Evolutionary conservation across 2,797 vertebrate species (phyloP).

Genomic region (Labeo calbasu): DNA sequence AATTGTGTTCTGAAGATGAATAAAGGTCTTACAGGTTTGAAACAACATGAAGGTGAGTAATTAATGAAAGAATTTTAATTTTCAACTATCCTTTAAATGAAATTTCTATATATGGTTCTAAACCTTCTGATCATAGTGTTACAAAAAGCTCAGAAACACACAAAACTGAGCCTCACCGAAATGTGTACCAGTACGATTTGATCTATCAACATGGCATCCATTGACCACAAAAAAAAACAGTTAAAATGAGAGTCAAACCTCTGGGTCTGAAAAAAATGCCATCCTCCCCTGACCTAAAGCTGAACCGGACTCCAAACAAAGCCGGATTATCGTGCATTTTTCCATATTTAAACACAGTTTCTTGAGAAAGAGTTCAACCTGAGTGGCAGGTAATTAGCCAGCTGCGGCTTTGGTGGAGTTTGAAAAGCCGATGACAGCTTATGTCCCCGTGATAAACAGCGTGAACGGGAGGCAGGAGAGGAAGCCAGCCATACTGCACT

Average conservation of each 20-base stretch:
- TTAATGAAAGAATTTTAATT: no score
- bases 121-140: not conserved
- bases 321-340: conserved; percentile 35
- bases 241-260: not conserved
- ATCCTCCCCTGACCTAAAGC: conserved; percentile 13
- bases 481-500: conserved; percentile 65
- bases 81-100: no score
- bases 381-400: conserved; percentile 69
- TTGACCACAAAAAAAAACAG: conserved; percentile 13
- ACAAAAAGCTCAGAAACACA: not conserved
- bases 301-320: conserved; percentile 44
- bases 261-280: not conserved
- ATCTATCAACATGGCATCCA: not conserved
- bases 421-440: conserved; percentile 61
- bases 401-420: conserved; percentile 58
- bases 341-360: conserved; percentile 47
- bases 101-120: not conserved
- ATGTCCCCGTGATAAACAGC: conserved; percentile 64
- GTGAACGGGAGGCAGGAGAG: conserved; percentile 54
- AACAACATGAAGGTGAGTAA: no score
- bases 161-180: not conserved
- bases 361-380: conserved; percentile 60
- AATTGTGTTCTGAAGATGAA: no score
- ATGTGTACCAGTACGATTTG: not conserved
- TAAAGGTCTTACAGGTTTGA: no score